These are phyloP conservation scores for Cerastis rubricosa DNA, from an alignment of 2,888 invertebrate genomes.

Conservation along the genomic window DNA sequence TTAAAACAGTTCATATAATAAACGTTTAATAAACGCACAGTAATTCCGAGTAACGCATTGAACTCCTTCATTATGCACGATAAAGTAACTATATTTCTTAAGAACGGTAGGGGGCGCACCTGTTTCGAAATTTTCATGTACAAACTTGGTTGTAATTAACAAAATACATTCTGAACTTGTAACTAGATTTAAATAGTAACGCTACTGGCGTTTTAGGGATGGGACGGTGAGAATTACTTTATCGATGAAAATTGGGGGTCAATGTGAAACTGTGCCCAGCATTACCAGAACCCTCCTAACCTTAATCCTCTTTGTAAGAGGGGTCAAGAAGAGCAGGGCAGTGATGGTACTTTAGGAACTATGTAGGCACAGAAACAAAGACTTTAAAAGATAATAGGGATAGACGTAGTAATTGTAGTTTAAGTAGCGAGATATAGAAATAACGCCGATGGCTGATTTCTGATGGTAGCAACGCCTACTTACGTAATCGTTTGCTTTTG, in stretches of 20 bases:
- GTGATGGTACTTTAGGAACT: background rate
- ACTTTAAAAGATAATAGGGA: background rate
- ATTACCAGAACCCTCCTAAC: no score
- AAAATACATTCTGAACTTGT: conserved; percentile 90
- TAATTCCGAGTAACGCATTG: conserved; percentile 51
- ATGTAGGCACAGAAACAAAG: background rate
- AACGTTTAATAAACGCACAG: conserved; percentile 52
- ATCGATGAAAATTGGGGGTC: conserved; percentile 47
- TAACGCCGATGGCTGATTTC: background rate
- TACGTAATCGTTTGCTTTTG: background rate
- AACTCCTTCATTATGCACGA: conserved; percentile 55
- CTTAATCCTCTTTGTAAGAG: no score
- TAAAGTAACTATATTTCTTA: conserved; percentile 81
- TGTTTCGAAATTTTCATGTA: conserved; percentile 87
- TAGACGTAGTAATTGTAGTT: background rate
- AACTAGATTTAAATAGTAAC: conserved; percentile 90
- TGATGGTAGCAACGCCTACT: background rate
- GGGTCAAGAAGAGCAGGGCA: no score
- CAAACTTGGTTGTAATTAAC: conserved; percentile 89
- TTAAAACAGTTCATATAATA: conserved; percentile 25
- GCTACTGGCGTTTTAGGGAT: conserved; percentile 73
- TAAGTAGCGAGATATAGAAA: background rate
- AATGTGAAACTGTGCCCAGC: background rate
- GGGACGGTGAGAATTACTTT: conserved; percentile 40
- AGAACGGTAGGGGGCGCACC: conserved; percentile 76